These are phyloP conservation scores for Drosophila melanosoma DNA, from an alignment of 2,888 invertebrate species.

Conservation along the genomic window DNA sequence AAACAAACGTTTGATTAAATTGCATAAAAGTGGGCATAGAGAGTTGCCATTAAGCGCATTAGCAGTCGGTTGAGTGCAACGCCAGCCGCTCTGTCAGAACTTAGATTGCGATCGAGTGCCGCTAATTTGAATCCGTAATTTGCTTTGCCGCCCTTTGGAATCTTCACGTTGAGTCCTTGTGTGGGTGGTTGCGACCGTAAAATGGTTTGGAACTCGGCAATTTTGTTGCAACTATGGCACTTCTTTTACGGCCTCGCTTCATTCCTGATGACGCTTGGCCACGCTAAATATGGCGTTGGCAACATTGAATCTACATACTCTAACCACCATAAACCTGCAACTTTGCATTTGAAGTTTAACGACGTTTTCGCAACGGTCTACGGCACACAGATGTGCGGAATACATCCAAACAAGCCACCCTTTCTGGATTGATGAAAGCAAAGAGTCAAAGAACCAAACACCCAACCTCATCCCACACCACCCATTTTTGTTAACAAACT, in stretches of 20 bases:
- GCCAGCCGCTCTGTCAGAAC: conserved; percentile 41
- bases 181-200: conserved; percentile 37
- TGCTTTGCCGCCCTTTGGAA: conserved; percentile 37
- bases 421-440: conserved; percentile 5
- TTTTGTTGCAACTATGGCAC: conserved; percentile 62
- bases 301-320: conserved; percentile 43
- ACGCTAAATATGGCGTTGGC: conserved; percentile 6
- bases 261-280: conserved; percentile 23
- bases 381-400: conserved; percentile 44
- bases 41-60: conserved; percentile 67
- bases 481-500: conserved; percentile 58
- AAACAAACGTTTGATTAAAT: conserved; percentile 73
- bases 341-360: conserved; percentile 58
- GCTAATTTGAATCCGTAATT: conserved; percentile 80
- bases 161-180: conserved; percentile 12
- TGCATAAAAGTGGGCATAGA: conserved; percentile 62
- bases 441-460: not conserved
- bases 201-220: conserved; percentile 66
- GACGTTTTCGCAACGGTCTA: conserved; percentile 61
- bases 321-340: conserved; percentile 28
- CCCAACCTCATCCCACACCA: conserved; percentile 16
- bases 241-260: conserved; percentile 64
- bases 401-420: conserved; percentile 15
- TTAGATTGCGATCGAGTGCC: conserved; percentile 78
- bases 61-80: conserved; percentile 61